These are phyloP conservation scores for Stomorhina lunata DNA, from an alignment of 2,888 invertebrate species.

Conservation along the genomic window DNA sequence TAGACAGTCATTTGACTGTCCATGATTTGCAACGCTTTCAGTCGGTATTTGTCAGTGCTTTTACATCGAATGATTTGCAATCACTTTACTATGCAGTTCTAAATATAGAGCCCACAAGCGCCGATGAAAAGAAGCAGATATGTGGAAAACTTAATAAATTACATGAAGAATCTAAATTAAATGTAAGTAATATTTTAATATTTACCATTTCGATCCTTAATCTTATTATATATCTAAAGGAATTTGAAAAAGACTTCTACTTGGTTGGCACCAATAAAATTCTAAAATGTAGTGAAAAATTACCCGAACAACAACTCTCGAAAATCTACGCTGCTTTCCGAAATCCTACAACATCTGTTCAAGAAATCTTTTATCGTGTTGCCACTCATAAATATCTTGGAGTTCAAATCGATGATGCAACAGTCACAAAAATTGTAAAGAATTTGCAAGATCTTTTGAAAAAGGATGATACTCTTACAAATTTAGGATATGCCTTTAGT, in stretches of 20 bases:
- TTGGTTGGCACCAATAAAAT: constrained; percentile 84
- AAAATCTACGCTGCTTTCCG: constrained; percentile 83
- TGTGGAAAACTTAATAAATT: constrained; percentile 80
- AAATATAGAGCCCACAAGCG: constrained; percentile 86
- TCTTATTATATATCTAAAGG: constrained; percentile 68
- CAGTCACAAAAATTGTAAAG: constrained; percentile 86
- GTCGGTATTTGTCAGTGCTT: constrained; percentile 79
- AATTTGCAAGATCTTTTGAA: constrained; percentile 88
- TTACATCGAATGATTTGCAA: constrained; percentile 83
- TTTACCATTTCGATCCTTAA: neutral
- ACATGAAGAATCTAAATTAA: constrained; percentile 77
- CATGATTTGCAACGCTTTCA: constrained; percentile 77
- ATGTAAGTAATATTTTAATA: constrained; percentile 79
- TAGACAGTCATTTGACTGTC: constrained; percentile 75
- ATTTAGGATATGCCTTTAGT: constrained; percentile 91
- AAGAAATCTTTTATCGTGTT: constrained; percentile 88
- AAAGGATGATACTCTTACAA: constrained; percentile 90
- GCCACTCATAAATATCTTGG: constrained; percentile 86
- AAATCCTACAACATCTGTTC: constrained; percentile 84
- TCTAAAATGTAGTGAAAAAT: constrained; percentile 81
- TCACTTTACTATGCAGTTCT: constrained; percentile 87
- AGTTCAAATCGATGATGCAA: constrained; percentile 84
- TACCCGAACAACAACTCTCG: constrained; percentile 81
- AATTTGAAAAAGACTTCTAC: constrained; percentile 84
- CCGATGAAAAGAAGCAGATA: constrained; percentile 81